Conservation (phyloP, 2,888 invertebrate species). For the Cybosia mesomella region DNA sequence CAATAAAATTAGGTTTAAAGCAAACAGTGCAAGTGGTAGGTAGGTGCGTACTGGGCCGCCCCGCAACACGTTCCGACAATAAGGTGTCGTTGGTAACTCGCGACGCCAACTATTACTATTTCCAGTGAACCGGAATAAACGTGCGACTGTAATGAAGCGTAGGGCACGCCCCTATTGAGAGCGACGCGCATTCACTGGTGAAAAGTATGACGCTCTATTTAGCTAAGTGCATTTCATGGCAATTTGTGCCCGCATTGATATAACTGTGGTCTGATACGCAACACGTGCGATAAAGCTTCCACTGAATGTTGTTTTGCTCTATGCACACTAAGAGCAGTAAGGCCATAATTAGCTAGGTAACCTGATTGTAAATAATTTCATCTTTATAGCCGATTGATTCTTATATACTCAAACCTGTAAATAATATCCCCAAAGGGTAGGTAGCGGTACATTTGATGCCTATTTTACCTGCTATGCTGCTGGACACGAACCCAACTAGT, state of each 20-base stretch:
- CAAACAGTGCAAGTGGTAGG: slow-evolving; percentile 45
- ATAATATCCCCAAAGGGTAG: not conserved
- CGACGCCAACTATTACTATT: slow-evolving; percentile 64
- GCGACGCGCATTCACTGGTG: slow-evolving; percentile 34
- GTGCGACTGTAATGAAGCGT: slow-evolving; percentile 59
- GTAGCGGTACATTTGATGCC: too few species aligned
- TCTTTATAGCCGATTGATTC: not conserved
- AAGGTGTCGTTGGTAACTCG: slow-evolving; percentile 58
- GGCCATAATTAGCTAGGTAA: not conserved
- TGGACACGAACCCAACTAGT: too few species aligned
- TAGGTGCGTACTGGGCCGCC: slow-evolving; percentile 31
- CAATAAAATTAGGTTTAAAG: slow-evolving; percentile 58
- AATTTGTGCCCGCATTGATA: slow-evolving; percentile 19
- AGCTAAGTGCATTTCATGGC: slow-evolving; percentile 30
- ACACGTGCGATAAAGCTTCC: not conserved
- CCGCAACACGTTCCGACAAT: slow-evolving; percentile 64
- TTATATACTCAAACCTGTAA: not conserved
- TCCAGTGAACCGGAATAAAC: slow-evolving; percentile 78
- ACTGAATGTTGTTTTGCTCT: not conserved
- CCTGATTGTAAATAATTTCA: not conserved
- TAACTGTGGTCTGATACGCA: slow-evolving; percentile 29
- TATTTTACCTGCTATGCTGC: too few species aligned
- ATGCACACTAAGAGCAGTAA: not conserved
- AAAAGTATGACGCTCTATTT: slow-evolving; percentile 40
- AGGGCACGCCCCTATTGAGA: slow-evolving; percentile 47